Conservation (phyloP, 2,888 invertebrate genomes). For the Drosophila maculinotata region DNA sequence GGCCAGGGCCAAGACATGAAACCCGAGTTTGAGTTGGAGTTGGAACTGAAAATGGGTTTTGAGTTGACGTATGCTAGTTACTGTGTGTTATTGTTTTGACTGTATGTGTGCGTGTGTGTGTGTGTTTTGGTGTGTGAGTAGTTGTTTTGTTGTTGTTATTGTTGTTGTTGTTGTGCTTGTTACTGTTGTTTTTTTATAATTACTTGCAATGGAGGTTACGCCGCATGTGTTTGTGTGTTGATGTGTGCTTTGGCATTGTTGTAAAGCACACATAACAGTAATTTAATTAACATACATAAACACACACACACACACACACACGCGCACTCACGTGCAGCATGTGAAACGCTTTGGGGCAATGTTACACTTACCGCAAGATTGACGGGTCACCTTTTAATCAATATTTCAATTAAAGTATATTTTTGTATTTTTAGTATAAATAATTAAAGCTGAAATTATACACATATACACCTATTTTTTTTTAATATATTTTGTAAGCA, state of each 20-base stretch:
- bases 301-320: slow-evolving; percentile 45
- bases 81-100: slow-evolving; percentile 4
- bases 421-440: background rate
- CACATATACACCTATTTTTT: background rate
- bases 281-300: slow-evolving; percentile 76
- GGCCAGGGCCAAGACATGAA: slow-evolving; percentile 54
- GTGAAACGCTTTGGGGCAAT: slow-evolving; percentile 42
- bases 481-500: background rate
- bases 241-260: slow-evolving; percentile 49
- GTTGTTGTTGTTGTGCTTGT: slow-evolving; percentile 42
- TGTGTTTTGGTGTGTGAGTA: background rate
- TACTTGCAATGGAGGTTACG: slow-evolving; percentile 65
- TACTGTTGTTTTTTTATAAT: slow-evolving; percentile 69
- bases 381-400: slow-evolving; percentile 48
- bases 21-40: slow-evolving; percentile 11
- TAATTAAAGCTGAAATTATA: background rate
- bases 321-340: slow-evolving; percentile 2
- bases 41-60: slow-evolving; percentile 43
- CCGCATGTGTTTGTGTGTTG: slow-evolving; percentile 30
- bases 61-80: slow-evolving; percentile 42
- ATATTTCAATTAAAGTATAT: slow-evolving; percentile 44
- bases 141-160: slow-evolving; percentile 12
- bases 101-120: slow-evolving; percentile 3
- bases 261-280: slow-evolving; percentile 74
- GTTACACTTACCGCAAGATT: slow-evolving; percentile 60